phyloP scores from a whole-genome alignment of 2,888 invertebrate species.

The Caenorhabditis becei region DNA sequence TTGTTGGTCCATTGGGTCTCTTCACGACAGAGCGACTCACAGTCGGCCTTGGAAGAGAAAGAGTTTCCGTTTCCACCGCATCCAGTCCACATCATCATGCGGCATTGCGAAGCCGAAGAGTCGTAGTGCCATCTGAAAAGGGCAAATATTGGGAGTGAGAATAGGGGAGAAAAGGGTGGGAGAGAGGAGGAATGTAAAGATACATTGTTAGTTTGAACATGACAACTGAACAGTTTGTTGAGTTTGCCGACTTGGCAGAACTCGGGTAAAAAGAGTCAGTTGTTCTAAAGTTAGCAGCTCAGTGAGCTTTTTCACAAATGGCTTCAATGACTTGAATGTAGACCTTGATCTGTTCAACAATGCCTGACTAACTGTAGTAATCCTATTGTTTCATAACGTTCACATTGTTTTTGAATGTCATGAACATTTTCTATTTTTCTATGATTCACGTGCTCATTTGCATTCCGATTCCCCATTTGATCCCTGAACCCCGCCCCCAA shows the following conservation, averaged over 20 bases:
- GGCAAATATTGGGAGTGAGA: slow-evolving; percentile 18
- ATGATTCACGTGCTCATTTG: neutral
- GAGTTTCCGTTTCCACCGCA: slow-evolving; percentile 81
- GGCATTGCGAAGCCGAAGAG: slow-evolving; percentile 66
- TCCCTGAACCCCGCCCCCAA: neutral
- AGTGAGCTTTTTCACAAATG: too few species aligned
- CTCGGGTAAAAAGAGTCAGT: too few species aligned
- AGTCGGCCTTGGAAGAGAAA: slow-evolving; percentile 76
- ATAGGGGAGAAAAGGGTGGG: neutral
- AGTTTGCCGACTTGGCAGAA: too few species aligned
- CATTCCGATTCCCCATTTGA: neutral
- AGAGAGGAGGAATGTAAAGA: neutral
- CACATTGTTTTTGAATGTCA: neutral
- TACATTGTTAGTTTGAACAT: neutral
- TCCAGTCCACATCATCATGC: slow-evolving; percentile 78
- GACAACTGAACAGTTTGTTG: neutral
- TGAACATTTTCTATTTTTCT: neutral
- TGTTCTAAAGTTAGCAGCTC: neutral
- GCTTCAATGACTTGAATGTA: too few species aligned
- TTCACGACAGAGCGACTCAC: slow-evolving; percentile 74
- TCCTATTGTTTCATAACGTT: too few species aligned
- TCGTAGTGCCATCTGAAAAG: slow-evolving; percentile 76
- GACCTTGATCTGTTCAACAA: too few species aligned
- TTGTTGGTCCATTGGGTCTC: slow-evolving; percentile 56
- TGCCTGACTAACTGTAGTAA: too few species aligned